phyloP scores from a whole-genome alignment of 2,797 vertebrate species.

The Urosaurus nigricauda region DNA sequence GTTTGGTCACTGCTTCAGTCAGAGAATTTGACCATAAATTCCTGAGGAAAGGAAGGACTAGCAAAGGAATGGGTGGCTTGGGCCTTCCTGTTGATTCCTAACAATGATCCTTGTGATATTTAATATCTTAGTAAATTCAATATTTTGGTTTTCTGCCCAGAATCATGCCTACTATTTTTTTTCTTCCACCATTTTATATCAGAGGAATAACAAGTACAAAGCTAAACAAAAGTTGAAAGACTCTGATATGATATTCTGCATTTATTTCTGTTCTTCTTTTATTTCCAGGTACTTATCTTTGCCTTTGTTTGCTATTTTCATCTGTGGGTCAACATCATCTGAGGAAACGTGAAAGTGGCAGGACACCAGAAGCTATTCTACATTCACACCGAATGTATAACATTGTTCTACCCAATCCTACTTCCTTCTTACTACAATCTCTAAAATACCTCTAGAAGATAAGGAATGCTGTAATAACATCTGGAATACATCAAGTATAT shows the following conservation, averaged over 20 bases:
- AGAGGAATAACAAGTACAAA: neutral
- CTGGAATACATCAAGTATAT: neutral
- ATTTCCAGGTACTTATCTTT: neutral
- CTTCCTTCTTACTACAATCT: neutral
- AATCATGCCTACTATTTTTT: neutral
- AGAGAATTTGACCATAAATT: constrained; percentile 11
- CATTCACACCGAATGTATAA: neutral
- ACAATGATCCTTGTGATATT: neutral
- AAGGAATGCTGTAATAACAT: neutral
- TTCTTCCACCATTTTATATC: neutral
- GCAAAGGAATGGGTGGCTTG: neutral
- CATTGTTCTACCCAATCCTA: neutral
- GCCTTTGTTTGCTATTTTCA: constrained; percentile 4
- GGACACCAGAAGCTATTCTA: neutral
- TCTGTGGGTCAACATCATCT: neutral
- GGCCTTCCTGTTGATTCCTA: neutral
- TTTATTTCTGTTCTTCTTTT: neutral
- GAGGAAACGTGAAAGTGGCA: neutral
- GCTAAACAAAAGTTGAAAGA: neutral
- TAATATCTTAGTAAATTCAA: neutral
- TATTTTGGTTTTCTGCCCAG: neutral
- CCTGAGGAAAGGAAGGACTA: neutral
- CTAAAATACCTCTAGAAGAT: neutral
- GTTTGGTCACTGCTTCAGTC: neutral
- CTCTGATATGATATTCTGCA: neutral